Base-by-base conservation (phyloP, 2,888 invertebrate species). In the Meiosimyza platycephala region DNA sequence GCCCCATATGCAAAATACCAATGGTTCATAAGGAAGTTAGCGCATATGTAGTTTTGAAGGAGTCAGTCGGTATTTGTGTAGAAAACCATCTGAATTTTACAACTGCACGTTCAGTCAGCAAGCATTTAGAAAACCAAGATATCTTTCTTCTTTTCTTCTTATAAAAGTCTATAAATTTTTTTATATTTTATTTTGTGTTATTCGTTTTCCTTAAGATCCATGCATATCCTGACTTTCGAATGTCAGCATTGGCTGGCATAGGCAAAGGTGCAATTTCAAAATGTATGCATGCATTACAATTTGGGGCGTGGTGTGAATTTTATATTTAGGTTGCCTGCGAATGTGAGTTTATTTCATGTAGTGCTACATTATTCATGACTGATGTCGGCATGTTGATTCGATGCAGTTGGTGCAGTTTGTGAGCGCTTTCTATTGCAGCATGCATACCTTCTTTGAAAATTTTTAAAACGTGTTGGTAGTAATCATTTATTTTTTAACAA, bases 241-340 rank as follows among this genome's bases (percentile, higher is more conserved):
- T 12, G 33, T n/a, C 16, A 40, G 16, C 18, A 47, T 12, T 48
- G 4, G 6, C 47, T 13, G 9, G 9, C 48, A 47, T 48, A 40
- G 63, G 63, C 63, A 16, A 63, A 63, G 63, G 63, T 63, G 63
- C 48, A 63, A 63, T 63, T 63, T 63, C 47, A 48, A 63, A 63
- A 63, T 40, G 6, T 40, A 40, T 40, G 40, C 40, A 40, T 63
- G 63, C 48, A 63, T 47, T 48, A 47, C 63, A 33, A 62, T 47
- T 63, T 47, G 63, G 47, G 47, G 47, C 48, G 63, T 57, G 57
- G 11, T 15, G 22, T 57, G 40, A 40, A 40, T 40, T 40, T 40
- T 40, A 40, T 40, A 40, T 40, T 40, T 40, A 7, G 9, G 40
- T 40, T 6, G 40, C 40, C 9, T 40, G 9, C 9, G 40, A 9